Evolutionary conservation across 1,140 invertebrate species (phyloP).

Genomic region (Drosophila eugracilis): DNA sequence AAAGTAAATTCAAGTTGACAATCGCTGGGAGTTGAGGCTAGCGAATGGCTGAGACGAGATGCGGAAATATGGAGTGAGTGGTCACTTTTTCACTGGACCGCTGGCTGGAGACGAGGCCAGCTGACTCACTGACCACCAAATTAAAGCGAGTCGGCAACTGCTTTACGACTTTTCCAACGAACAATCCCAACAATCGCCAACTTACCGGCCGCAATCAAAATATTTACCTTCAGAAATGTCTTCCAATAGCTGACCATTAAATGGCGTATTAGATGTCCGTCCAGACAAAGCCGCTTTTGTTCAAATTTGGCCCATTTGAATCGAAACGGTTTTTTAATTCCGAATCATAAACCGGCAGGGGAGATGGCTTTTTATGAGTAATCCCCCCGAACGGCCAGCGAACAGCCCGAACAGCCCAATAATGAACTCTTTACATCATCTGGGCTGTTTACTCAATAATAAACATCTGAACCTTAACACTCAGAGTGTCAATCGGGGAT

Average conservation of each 20-base stretch:
- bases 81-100: slow-evolving; percentile 2
- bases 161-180: slow-evolving; percentile 65
- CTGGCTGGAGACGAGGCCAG: neutral
- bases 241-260: slow-evolving; percentile 43
- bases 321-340: slow-evolving; percentile 57
- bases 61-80: slow-evolving; percentile 5
- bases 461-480: slow-evolving; percentile 47
- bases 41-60: neutral
- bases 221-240: slow-evolving; percentile 63
- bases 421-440: slow-evolving; percentile 60
- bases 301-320: slow-evolving; percentile 28
- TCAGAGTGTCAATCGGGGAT: slow-evolving; percentile 56
- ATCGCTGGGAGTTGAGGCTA: slow-evolving; percentile 2
- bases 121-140: slow-evolving; percentile 65
- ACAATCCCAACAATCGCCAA: slow-evolving; percentile 14
- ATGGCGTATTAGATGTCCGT: slow-evolving; percentile 74
- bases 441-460: slow-evolving; percentile 32
- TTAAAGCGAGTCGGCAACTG: slow-evolving; percentile 46
- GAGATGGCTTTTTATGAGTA: slow-evolving; percentile 42
- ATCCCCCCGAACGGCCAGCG: slow-evolving; percentile 29
- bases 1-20: slow-evolving; percentile 34
- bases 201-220: slow-evolving; percentile 50
- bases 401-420: slow-evolving; percentile 39
- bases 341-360: slow-evolving; percentile 48
- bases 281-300: slow-evolving; percentile 69